Base-by-base conservation (phyloP, 1,140 invertebrate genomes). In the Papilio machaon region DNA sequence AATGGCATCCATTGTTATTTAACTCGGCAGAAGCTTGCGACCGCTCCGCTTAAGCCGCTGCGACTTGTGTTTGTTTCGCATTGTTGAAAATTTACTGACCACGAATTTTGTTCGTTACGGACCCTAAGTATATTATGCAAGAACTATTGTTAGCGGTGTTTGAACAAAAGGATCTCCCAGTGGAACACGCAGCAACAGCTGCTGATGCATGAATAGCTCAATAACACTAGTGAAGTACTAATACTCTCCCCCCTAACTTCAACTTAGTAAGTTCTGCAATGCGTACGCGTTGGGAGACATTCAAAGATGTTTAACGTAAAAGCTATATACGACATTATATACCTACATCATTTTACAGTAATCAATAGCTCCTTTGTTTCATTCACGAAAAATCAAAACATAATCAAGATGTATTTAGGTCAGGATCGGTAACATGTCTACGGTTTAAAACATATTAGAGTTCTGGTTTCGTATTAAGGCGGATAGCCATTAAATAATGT, bases 401-500 rank as follows among this genome's bases (percentile, higher is more conserved):
- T 67, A 35, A 70, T 35, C 30, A 35, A 30, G 9, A 64, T 64
- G 58, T 70, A 70, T 35, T 35, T 35, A 30, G 64, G 13, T 35
- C 30, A 35, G 30, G 30, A 70, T 35, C 60, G 23, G 60, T 2
- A 15, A 15, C 23, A 35, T 35, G 30, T 67, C 54, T 58, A 52
- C 30, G 64, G 30, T 19, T 47, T n/a, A 46, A 74, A 74, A 74
- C 17, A 9, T 70, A 47, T 49, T 70, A 13, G 11, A 43, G 60
- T 70, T 73, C n/a, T 35, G 78, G 80, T 47, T 60, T 78, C 82
- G 83, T 84, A 82, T 82, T 82, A 52, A 82, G 49, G 81, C 83
- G 82, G 85, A 86, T 86, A 84, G 84, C 85, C 86, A 88, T 83
- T 86, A 85, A 90, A 91, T 90, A 92, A 91, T 91, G 90, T 91